These are phyloP conservation scores for Dryas iulia DNA, from an alignment of 1,140 invertebrate species.

Conservation along the genomic window DNA sequence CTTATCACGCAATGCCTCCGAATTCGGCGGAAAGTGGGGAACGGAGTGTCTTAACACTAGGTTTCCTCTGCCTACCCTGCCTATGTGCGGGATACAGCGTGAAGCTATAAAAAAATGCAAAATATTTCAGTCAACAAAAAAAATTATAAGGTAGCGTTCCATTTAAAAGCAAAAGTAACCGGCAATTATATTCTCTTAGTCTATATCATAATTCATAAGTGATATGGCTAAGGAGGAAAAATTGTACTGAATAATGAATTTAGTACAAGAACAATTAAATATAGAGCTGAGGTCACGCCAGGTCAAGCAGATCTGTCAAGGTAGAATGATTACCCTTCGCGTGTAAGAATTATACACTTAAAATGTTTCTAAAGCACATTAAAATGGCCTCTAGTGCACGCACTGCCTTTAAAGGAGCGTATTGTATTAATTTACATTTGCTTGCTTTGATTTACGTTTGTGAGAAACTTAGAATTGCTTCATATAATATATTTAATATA, in stretches of 20 bases:
- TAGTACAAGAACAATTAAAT: not conserved
- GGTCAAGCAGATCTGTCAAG: conserved; percentile 37
- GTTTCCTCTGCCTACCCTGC: too few relatives aligned
- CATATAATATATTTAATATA: not conserved
- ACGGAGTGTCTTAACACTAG: too few relatives aligned
- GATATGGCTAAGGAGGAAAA: not conserved
- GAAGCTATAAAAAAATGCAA: too few relatives aligned
- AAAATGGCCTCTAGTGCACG: not conserved
- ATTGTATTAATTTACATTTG: conserved; percentile 1
- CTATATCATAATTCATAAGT: not conserved
- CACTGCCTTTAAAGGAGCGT: not conserved
- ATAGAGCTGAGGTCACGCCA: conserved; percentile 28
- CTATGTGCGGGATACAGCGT: too few relatives aligned
- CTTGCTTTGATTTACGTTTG: not conserved
- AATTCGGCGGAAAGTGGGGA: too few relatives aligned
- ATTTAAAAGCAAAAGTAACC: not conserved
- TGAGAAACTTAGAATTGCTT: not conserved
- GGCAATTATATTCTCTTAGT: not conserved
- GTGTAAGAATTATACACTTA: conserved; percentile 3
- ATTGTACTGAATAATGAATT: not conserved
- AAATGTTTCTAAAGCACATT: conserved; percentile 7
- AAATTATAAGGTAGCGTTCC: too few relatives aligned
- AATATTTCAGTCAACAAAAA: too few relatives aligned
- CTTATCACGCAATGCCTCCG: too few relatives aligned
- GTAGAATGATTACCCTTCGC: conserved; percentile 31